Percentiles rank a stretch among this genome's conserved stretches.
These are phyloP conservation scores for Manis javanica DNA, from an alignment of 2,797 vertebrate genomes.

Conservation along the genomic window DNA sequence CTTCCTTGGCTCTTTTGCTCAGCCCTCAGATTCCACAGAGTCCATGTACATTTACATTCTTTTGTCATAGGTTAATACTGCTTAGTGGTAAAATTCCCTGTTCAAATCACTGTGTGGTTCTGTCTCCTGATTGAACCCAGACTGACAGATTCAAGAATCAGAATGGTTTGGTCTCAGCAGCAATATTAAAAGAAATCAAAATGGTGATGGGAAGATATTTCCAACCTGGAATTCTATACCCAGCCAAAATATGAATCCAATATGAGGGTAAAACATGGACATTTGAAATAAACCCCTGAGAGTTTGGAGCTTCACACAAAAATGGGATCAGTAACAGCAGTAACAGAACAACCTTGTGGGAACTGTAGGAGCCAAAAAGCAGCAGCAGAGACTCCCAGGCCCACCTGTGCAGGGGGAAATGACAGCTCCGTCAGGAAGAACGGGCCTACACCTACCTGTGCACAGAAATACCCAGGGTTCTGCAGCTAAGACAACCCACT, in stretches of 20 bases:
- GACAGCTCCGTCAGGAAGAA: accelerated
- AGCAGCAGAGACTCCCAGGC: neutral
- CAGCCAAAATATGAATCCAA: neutral
- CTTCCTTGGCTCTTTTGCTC: neutral
- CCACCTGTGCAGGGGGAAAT: accelerated
- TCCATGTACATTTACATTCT: neutral
- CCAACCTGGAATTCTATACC: neutral
- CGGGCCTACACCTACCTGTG: neutral
- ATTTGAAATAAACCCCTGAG: neutral
- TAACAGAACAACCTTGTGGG: neutral
- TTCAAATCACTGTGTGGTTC: neutral
- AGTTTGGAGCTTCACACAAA: neutral
- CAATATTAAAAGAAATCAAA: neutral
- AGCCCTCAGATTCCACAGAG: neutral
- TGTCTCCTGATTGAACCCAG: neutral
- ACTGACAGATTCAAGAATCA: neutral
- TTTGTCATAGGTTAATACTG: neutral
- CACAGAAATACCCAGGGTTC: neutral
- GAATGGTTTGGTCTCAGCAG: neutral
- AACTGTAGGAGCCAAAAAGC: neutral
- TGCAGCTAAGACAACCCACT: neutral
- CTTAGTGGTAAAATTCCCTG: neutral
- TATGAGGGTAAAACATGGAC: neutral
- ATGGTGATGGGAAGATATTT: neutral
- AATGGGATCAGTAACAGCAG: neutral